Conservation (phyloP, 2,113 vertebrate species). For the Cranoglanis bouderius region DNA sequence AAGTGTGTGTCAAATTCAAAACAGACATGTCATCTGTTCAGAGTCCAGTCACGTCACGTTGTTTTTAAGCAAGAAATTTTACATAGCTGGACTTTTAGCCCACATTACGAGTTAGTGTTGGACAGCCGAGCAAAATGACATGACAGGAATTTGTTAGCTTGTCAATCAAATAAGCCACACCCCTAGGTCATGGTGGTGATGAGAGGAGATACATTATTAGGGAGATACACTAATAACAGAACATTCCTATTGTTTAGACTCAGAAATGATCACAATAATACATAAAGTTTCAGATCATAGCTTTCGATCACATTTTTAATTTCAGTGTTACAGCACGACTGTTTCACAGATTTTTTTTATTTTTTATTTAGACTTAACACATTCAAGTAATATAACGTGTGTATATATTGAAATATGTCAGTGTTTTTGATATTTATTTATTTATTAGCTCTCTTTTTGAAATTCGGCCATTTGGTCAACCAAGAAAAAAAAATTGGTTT, state of each 20-base stretch:
- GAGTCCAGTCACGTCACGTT: not conserved
- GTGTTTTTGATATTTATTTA: not conserved
- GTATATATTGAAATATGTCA: not conserved
- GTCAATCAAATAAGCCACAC: not conserved
- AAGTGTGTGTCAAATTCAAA: not conserved
- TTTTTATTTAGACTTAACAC: not conserved
- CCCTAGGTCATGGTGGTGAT: not conserved
- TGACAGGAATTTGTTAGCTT: too few relatives aligned
- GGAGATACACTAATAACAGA: not conserved
- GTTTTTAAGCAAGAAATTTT: not conserved
- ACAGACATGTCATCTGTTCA: not conserved
- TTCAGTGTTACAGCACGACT: not conserved
- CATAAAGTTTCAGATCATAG: not conserved
- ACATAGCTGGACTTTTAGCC: too few relatives aligned
- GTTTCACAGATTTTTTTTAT: not conserved
- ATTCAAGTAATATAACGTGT: not conserved
- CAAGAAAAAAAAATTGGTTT: not conserved
- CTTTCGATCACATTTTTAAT: not conserved
- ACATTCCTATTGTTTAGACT: not conserved
- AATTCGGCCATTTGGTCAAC: not conserved
- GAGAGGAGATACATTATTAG: not conserved
- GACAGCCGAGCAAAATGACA: not conserved
- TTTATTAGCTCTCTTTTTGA: not conserved
- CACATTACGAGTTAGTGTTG: not conserved
- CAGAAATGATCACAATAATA: not conserved